These are phyloP conservation scores for Podilymbus podiceps DNA, from an alignment of 2,113 vertebrate genomes.

Conservation along the genomic window DNA sequence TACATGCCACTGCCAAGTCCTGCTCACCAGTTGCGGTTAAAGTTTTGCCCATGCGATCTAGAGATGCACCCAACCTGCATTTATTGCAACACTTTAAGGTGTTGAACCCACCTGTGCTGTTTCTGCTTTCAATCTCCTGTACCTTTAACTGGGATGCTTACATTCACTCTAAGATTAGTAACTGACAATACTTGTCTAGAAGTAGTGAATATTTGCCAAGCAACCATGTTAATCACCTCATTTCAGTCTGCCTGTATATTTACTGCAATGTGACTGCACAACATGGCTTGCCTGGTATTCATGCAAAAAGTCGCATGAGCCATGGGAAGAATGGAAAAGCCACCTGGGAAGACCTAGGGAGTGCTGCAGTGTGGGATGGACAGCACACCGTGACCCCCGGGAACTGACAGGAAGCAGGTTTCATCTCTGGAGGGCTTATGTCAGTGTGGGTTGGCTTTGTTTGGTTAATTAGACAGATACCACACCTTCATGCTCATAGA, in stretches of 20 bases:
- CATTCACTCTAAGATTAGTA: not conserved
- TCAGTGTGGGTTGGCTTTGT: not conserved
- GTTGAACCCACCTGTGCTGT: accelerated
- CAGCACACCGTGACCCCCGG: accelerated
- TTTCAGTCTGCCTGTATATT: not conserved
- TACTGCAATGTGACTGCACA: accelerated
- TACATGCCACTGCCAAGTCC: accelerated
- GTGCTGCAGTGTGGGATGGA: not conserved
- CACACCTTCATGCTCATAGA: not conserved
- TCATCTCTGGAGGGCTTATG: not conserved
- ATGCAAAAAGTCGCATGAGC: accelerated
- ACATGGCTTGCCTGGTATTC: accelerated
- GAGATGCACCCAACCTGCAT: not conserved
- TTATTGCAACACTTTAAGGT: not conserved
- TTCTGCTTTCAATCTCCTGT: not conserved
- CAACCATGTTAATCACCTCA: not conserved
- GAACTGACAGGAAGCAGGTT: not conserved
- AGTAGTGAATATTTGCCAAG: conserved; percentile 7
- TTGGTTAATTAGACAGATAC: not conserved
- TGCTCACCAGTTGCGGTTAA: not conserved
- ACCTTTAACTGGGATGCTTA: not conserved
- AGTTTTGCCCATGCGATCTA: not conserved
- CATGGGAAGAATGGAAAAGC: not conserved
- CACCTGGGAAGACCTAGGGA: not conserved
- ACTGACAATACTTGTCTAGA: not conserved